Evolutionary conservation across 2,113 vertebrate species (phyloP).

Genomic region (Regulus satrapa): DNA sequence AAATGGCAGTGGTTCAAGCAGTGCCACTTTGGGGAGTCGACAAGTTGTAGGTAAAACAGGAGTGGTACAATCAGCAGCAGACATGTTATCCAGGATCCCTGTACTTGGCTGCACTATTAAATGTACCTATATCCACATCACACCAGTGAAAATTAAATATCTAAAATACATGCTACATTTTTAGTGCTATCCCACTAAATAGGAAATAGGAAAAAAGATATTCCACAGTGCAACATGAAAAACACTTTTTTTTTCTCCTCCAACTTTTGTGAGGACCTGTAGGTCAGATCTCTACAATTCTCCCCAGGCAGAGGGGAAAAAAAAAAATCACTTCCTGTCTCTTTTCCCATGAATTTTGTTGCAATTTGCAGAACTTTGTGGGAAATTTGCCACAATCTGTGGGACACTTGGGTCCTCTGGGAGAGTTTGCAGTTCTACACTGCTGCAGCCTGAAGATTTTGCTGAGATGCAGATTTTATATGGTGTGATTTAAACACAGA

Average conservation of each 20-base stretch:
- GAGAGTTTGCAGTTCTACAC: conserved; percentile 58
- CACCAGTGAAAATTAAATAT: background rate
- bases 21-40: background rate
- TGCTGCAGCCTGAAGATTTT: conserved; percentile 24
- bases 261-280: conserved; percentile 62
- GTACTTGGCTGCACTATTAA: background rate
- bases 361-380: conserved; percentile 67
- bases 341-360: conserved; percentile 71
- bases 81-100: background rate
- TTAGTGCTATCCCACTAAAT: conserved; percentile 29
- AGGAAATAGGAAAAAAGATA: conserved; percentile 49
- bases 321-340: conserved; percentile 71
- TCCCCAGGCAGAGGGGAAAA: conserved; percentile 66
- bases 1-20: conserved; percentile 49
- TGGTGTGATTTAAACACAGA: conserved; percentile 5
- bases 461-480: conserved; percentile 49
- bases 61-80: background rate
- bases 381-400: conserved; percentile 70
- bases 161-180: conserved; percentile 30
- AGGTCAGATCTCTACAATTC: conserved; percentile 60
- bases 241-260: conserved; percentile 18
- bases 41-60: background rate
- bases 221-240: conserved; percentile 55
- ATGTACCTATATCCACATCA: background rate
- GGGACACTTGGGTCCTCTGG: conserved; percentile 35